Conservation (phyloP, 2,113 vertebrate genomes). For the Agapornis roseicollis region DNA sequence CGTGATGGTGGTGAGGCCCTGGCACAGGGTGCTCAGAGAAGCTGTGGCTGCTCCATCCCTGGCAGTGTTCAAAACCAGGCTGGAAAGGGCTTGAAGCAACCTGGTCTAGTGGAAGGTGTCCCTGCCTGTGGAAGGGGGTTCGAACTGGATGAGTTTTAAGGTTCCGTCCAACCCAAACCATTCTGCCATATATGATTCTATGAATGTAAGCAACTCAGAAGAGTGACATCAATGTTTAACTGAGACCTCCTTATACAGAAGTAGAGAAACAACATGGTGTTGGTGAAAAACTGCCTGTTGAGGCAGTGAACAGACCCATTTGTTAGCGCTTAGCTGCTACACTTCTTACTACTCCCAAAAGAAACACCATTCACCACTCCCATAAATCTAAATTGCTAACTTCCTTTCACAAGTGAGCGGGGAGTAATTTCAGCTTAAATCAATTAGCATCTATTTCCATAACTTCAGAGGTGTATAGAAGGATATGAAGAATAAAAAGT, state of each 20-base stretch:
- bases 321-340: not conserved
- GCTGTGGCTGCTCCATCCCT: not conserved
- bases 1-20: not conserved
- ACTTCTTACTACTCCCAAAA: not conserved
- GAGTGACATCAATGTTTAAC: not conserved
- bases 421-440: not conserved
- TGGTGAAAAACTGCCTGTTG: not conserved
- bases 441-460: not conserved
- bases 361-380: not conserved
- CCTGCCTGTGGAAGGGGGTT: not conserved
- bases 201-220: not conserved
- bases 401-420: not conserved
- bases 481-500: not conserved
- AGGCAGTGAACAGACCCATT: not conserved
- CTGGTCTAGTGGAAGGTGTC: not conserved
- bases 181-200: not conserved
- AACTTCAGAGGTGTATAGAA: not conserved
- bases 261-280: accelerated
- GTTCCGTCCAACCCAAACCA: not conserved
- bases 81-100: not conserved
- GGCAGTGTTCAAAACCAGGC: not conserved
- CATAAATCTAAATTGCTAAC: not conserved
- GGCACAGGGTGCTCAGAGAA: not conserved
- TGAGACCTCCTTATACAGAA: not conserved
- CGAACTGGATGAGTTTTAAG: not conserved